Evolutionary conservation across 2,113 vertebrate genomes (phyloP).

Genomic region (Erythrocercus mccallii): DNA sequence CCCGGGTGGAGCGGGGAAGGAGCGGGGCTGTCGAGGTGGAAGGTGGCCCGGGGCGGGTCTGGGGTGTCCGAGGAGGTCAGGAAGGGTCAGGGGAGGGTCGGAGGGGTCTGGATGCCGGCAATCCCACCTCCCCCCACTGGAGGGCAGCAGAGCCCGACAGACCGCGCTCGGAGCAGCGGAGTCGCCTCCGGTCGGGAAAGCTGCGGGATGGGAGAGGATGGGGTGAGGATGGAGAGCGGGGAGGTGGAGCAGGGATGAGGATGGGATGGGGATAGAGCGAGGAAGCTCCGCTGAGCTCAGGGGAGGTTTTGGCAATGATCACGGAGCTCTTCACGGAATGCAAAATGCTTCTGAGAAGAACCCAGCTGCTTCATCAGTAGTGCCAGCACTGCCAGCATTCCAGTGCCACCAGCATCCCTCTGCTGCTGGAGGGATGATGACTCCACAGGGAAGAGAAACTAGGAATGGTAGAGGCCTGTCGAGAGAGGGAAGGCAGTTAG

Average conservation of each 20-base stretch:
- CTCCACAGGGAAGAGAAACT: fast-evolving
- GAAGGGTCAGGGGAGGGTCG: background rate
- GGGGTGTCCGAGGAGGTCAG: background rate
- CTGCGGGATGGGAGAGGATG: background rate
- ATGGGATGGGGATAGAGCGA: background rate
- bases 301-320: background rate
- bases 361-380: background rate
- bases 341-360: background rate
- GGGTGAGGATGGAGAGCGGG: background rate
- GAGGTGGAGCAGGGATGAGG: background rate
- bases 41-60: background rate
- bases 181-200: too few species aligned
- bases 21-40: background rate
- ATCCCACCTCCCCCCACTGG: too few species aligned
- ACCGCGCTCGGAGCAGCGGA: too few species aligned
- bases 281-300: too few species aligned
- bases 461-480: background rate
- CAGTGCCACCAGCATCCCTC: background rate
- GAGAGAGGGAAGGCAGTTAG: background rate
- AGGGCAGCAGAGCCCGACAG: background rate
- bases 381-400: background rate
- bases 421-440: fast-evolving
- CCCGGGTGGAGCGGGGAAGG: background rate
- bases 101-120: background rate
- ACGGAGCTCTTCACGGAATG: background rate